Evolutionary conservation across 2,888 invertebrate species (phyloP).

Genomic region (Synanthedon andrenaeformis): DNA sequence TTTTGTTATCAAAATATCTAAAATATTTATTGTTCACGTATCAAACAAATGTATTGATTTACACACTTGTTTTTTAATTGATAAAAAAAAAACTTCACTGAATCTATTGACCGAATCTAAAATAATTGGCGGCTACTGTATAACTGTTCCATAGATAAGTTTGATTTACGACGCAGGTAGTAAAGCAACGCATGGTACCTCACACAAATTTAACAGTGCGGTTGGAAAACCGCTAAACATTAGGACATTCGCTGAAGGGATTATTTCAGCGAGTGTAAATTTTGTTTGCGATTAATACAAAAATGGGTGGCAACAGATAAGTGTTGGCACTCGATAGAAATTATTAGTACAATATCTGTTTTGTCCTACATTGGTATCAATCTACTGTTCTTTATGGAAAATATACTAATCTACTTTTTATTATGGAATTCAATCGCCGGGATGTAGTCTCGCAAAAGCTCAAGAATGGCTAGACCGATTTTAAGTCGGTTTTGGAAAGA

Average conservation of each 20-base stretch:
- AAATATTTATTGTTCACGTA: no score
- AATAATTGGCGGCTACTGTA: conserved; percentile 38
- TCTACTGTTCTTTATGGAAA: no score
- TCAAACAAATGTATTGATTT: no score
- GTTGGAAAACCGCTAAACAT: background rate
- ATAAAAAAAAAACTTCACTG: background rate
- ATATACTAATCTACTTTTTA: no score
- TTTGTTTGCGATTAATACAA: background rate
- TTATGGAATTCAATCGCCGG: no score
- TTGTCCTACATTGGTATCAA: background rate
- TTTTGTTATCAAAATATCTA: no score
- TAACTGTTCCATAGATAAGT: conserved; percentile 30
- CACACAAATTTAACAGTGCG: conserved; percentile 5
- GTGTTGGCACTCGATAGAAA: conserved; percentile 23
- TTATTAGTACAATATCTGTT: conserved; percentile 24
- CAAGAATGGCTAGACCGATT: no score
- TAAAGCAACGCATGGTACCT: conserved; percentile 16
- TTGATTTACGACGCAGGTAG: conserved; percentile 30
- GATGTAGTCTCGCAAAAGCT: no score
- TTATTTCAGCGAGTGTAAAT: background rate
- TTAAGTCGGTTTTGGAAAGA: no score
- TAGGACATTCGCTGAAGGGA: background rate
- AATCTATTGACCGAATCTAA: conserved; percentile 26
- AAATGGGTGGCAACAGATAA: conserved; percentile 15
- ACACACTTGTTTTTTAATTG: no score